A percentile compares a stretch with the other conserved stretches of the same genome.
These are phyloP conservation scores for Piprites chloris DNA, from an alignment of 2,113 vertebrate genomes.

Conservation along the genomic window DNA sequence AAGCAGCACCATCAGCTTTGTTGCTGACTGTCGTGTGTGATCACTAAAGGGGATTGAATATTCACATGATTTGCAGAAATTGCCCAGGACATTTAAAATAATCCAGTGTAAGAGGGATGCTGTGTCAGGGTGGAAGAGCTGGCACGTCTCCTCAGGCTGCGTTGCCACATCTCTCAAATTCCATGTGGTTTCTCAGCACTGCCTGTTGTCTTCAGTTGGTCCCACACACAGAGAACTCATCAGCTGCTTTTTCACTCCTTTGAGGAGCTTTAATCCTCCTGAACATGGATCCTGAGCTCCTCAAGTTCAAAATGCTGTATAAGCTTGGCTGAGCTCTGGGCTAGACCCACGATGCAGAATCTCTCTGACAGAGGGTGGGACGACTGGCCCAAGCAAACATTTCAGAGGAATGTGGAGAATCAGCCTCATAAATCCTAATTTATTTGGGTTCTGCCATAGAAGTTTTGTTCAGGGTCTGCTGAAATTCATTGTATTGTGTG, in stretches of 20 bases:
- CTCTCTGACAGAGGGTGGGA: neutral
- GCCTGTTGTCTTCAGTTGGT: neutral
- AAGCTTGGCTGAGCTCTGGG: neutral
- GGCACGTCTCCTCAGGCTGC: neutral
- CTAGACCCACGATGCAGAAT: neutral
- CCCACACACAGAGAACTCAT: neutral
- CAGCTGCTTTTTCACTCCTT: neutral
- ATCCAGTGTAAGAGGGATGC: neutral
- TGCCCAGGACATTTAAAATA: neutral
- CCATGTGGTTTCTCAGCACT: neutral
- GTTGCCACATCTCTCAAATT: neutral
- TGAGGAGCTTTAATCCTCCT: neutral
- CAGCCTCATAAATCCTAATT: neutral
- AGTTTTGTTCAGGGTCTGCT: neutral
- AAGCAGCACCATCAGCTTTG: neutral
- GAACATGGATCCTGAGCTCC: neutral
- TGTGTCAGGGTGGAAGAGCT: neutral
- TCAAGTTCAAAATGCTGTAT: neutral
- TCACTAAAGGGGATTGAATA: accelerated
- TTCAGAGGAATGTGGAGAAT: neutral
- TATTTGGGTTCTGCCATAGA: neutral
- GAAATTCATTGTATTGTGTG: neutral
- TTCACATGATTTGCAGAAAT: neutral
- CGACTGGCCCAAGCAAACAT: neutral
- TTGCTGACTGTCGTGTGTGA: accelerated